Evolutionary conservation across 2,888 invertebrate species (phyloP), one percentile per base, ranked within the genome.

Genomic region (Cabera pusaria): DNA sequence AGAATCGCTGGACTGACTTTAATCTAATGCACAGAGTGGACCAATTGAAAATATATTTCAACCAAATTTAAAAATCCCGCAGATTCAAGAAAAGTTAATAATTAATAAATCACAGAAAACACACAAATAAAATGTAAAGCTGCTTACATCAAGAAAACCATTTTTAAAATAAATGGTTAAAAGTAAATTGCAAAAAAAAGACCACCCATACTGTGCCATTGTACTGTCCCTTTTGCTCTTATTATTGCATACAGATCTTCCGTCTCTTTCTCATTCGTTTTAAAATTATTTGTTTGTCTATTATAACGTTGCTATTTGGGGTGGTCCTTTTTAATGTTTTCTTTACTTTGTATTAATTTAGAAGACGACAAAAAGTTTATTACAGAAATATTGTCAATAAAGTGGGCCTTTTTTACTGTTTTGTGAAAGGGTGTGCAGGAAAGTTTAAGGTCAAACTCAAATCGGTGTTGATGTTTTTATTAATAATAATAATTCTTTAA

Each of bases 231-330:
- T 53, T 40, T 78, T 62, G 11, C 36, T 41, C 63, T 27, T 12
- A 8, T 8, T 7, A 14, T 19, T 14, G 26, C 26, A 44, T 6
- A n/a, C 6, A 5, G 32, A 42, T 32, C 11, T 43, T 27, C n/a
- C n/a, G 10, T 69, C 68, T 44, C 52, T 45, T 42, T 74, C 55
- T 37, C 8, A 54, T 48, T 56, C 60, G 50, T 57, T 72, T 66
- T 52, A 57, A 70, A 70, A 67, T 57, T 57, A 65, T 72, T 74
- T 73, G 71, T 78, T 75, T 75, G 72, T 64, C 74, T 78, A 74
- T 77, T 79, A 76, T 77, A 73, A 64, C 67, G 66, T 72, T 79
- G 75, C 72, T 63, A 64, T 78, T 77, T 64, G 70, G 83, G 84
- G 85, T 84, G 85, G 85, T 82, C 85, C 62, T 64, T 66, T 65